Base-by-base conservation (phyloP, 2,888 invertebrate genomes). In the Epirrhoe alternata region DNA sequence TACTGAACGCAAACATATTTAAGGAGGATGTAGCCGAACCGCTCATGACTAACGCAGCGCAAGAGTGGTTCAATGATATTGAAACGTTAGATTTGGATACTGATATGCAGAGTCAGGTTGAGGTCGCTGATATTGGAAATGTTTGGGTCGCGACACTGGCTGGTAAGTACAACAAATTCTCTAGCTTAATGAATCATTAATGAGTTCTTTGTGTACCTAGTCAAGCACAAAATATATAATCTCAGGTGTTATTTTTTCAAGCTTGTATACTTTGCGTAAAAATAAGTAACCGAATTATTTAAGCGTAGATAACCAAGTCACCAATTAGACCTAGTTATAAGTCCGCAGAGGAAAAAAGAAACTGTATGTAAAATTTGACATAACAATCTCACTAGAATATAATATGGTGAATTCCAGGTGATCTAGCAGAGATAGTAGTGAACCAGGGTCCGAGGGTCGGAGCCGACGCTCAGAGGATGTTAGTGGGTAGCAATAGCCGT, bases 351-450 rank as follows among this genome's bases (percentile, higher is more conserved):
- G 3, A 24, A 24, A 24, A 24, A 24, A 24, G 1, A 24, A 24
- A 24, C 1, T 2, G 24, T 24, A 1, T 24, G 24, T 24, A 24
- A 24, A 24, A 24, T 24, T 24, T 24, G 24, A 3, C 24, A 24
- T 24, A 2, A 24, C 24, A 24, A 24, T 49, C 54, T 42, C 16
- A 50, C n/a, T 42, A 12, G 10, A 38, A 30, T 17, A 42, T 10
- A 49, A 57, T 10, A 17, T 45, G 31, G 24, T 52, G 53, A 38
- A 64, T 83, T 86, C 73, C 83, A 94, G 95, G 95, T 56, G 96
- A 96, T 81, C 83, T 96, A 71, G 95, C 95, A 5, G 96, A 96
- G 85, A 94, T 95, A 58, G 93, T 95, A 5, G 90, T 96, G 7
- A 94, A 95, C 74, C 96, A 96, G 80, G 95, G 95, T 0, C 94